These are phyloP conservation scores for Sminthurinus aureus DNA, from an alignment of 2,888 invertebrate genomes.

Conservation along the genomic window DNA sequence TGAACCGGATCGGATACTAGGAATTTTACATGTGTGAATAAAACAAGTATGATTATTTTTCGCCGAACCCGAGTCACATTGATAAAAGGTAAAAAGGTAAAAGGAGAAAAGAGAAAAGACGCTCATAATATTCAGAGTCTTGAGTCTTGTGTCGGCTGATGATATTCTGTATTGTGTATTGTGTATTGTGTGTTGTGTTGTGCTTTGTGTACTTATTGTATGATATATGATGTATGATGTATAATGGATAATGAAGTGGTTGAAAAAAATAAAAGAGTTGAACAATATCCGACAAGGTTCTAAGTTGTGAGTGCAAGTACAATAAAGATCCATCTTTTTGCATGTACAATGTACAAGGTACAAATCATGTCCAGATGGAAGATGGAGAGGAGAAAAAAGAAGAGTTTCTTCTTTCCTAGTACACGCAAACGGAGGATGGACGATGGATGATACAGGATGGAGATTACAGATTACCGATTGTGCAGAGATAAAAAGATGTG, in stretches of 20 bases:
- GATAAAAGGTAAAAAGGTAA: background rate
- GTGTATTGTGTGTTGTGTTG: too few species aligned
- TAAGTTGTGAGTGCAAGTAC: too few species aligned
- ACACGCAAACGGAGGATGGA: too few species aligned
- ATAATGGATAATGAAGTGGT: background rate
- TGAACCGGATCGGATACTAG: conserved; percentile 32
- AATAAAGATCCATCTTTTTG: too few species aligned
- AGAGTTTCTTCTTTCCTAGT: background rate
- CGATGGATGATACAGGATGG: background rate
- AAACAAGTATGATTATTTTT: conserved; percentile 10
- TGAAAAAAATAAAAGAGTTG: background rate
- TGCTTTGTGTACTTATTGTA: too few species aligned
- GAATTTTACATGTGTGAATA: background rate
- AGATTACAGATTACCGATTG: background rate
- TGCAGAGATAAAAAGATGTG: conserved; percentile 16
- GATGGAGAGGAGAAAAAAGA: background rate
- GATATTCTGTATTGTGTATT: too few species aligned
- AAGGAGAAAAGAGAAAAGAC: background rate
- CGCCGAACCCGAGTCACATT: background rate
- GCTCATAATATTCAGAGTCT: too few species aligned
- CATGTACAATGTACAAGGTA: too few species aligned
- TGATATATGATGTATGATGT: background rate
- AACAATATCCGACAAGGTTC: background rate
- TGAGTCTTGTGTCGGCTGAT: too few species aligned
- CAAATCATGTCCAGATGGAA: background rate